Base-by-base conservation (phyloP, 1,140 invertebrate genomes). In the Leptinotarsa texana region DNA sequence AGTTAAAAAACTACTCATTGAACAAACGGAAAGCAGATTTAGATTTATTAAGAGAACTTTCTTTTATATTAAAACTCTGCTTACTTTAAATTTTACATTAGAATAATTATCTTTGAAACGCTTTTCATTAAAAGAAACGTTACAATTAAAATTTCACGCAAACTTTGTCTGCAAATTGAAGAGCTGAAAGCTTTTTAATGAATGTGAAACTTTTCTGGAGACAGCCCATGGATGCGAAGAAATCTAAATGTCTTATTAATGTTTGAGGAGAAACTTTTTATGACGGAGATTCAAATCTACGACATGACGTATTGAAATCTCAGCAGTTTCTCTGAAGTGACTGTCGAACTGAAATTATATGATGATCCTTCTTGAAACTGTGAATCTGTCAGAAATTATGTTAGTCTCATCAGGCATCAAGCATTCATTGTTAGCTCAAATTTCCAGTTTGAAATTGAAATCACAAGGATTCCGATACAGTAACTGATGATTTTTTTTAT, bases 21-120 rank as follows among this genome's bases (percentile, higher is more conserved):
- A 47, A 66, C 48, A n/a, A 27, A 75, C 72, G 74, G 42, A 72
- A 72, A 72, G 70, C 49, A 72, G 74, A 75, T 63, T 48, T 57
- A 68, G 66, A 75, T 75, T 72, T 75, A 72, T 74, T 76, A 69
- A 49, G 24, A 48, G 27, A 67, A 67, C 65, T 67, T 67, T 67
- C 24, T 13, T 67, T 42, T 8, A 69, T 72, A 73, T 76, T 76
- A 76, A 74, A 75, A 72, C 51, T 78, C 72, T 57, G 69, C 51
- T 70, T 74, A 74, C 76, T 77, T 72, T 70, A 70, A 72, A 71
- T 72, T 75, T 63, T 69, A 75, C 71, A 75, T 78, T 73, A 75
- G 74, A 78, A 78, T 78, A 75, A 78, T 75, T 78, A 75, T 78
- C 65, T 72, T 73, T 78, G 65, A 78, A 78, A 78, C 70, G 74